A percentile compares a stretch with the other conserved stretches of the same genome.
These are phyloP conservation scores for Atractosteus spatula DNA, from an alignment of 2,113 vertebrate species.

Conservation along the genomic window DNA sequence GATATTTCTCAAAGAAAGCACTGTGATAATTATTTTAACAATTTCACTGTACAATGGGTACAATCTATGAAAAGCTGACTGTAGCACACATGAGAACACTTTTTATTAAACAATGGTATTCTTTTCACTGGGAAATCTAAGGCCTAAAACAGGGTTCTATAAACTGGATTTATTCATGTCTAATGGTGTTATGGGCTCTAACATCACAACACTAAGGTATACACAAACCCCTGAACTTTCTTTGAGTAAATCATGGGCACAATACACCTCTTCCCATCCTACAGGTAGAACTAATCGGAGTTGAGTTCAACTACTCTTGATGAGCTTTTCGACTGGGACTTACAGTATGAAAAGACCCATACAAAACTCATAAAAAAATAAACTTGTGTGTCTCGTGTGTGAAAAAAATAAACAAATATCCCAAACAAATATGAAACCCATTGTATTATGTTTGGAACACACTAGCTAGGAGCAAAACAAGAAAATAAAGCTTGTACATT, in stretches of 20 bases:
- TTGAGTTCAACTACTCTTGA: slow-evolving; percentile 27
- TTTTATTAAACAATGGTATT: no score
- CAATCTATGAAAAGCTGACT: no score
- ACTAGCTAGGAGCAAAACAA: no score
- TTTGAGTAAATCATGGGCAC: background rate
- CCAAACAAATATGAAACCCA: background rate
- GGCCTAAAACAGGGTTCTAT: no score
- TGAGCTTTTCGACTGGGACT: background rate
- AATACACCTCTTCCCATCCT: background rate
- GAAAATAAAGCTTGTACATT: background rate
- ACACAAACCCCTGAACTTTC: background rate
- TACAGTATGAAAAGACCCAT: background rate
- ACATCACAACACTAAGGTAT: background rate
- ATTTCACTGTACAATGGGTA: no score
- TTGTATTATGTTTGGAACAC: background rate
- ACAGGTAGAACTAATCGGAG: slow-evolving; percentile 21
- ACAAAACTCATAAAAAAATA: background rate
- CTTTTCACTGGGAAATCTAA: no score
- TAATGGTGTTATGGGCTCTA: slow-evolving; percentile 12
- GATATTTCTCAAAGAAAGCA: background rate
- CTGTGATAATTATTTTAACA: no score
- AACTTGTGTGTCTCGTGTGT: background rate
- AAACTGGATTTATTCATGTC: no score
- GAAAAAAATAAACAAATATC: background rate
- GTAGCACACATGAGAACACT: no score